These are phyloP conservation scores for Babylonia areolata DNA, from an alignment of 1,140 invertebrate species.

Conservation along the genomic window DNA sequence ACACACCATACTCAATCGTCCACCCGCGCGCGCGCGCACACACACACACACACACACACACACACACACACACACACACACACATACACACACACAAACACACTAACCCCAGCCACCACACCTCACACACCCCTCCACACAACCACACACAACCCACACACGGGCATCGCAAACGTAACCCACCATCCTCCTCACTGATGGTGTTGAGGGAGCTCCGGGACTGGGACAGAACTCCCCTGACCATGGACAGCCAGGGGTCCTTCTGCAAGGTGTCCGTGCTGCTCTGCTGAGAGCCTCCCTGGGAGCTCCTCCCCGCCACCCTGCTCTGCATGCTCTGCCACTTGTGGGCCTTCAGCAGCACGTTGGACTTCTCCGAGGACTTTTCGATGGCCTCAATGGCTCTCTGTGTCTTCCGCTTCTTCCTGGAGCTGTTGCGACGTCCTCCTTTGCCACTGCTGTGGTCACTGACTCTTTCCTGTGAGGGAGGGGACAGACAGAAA, in stretches of 20 bases:
- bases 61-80: too few species aligned
- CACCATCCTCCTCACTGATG: slow-evolving; percentile 59
- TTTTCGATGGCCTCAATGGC: slow-evolving; percentile 62
- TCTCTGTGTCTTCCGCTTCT: slow-evolving; percentile 55
- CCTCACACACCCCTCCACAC: too few species aligned
- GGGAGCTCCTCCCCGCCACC: not conserved
- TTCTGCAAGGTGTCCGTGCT: slow-evolving; percentile 39
- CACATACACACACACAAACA: not conserved
- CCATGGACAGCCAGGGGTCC: slow-evolving; percentile 60
- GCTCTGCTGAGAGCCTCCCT: not conserved
- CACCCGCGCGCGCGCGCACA: too few species aligned
- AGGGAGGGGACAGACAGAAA: too few species aligned
- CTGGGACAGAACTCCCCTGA: slow-evolving; percentile 54
- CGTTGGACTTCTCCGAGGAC: slow-evolving; percentile 50
- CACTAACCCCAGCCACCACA: too few species aligned
- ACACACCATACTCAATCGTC: too few species aligned
- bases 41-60: too few species aligned
- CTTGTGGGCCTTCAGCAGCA: slow-evolving; percentile 65
- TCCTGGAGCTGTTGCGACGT: slow-evolving; percentile 51
- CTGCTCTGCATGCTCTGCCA: slow-evolving; percentile 55
- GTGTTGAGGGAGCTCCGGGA: slow-evolving; percentile 61
- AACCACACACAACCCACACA: not conserved
- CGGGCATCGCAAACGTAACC: too few species aligned
- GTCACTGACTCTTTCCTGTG: slow-evolving; percentile 23
- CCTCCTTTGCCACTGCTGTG: slow-evolving; percentile 40